Evolutionary conservation across 2,797 vertebrate genomes (phyloP).

Genomic region (Myripristis jacobus): DNA sequence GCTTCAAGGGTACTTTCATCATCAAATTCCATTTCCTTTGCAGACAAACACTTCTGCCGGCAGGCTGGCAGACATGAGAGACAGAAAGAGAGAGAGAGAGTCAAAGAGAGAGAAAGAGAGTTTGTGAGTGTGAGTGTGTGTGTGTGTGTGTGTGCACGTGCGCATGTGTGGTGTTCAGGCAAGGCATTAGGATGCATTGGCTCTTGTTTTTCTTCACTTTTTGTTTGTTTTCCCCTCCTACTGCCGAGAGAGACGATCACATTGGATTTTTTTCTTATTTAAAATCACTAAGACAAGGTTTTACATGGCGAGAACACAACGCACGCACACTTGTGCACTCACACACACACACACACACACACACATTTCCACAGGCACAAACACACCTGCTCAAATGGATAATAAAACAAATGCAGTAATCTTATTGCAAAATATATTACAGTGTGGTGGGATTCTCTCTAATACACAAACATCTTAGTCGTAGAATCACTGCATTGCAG

Average conservation of each 20-base stretch:
- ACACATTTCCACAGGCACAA: neutral
- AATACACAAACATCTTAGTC: conserved; percentile 30
- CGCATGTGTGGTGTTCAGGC: conserved; percentile 40
- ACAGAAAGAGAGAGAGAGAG: conserved; percentile 64
- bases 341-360: conserved; percentile 14
- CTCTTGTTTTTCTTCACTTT: conserved; percentile 65
- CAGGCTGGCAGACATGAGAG: conserved; percentile 70
- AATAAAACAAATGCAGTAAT: neutral
- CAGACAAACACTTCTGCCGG: conserved; percentile 77
- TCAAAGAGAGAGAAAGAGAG: too few species aligned
- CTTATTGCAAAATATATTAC: conserved; percentile 45
- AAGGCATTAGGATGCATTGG: conserved; percentile 58
- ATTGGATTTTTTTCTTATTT: conserved; percentile 57
- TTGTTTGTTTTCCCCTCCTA: conserved; percentile 67
- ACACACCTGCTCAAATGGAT: conserved; percentile 4
- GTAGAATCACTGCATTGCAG: conserved; percentile 48
- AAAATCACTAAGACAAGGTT: conserved; percentile 52
- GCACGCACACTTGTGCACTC: neutral
- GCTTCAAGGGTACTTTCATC: conserved; percentile 82
- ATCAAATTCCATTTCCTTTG: conserved; percentile 82
- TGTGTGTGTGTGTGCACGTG: conserved; percentile 11
- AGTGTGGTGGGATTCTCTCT: conserved; percentile 19
- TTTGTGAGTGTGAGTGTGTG: conserved; percentile 24
- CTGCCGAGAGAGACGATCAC: conserved; percentile 48
- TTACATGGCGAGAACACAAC: conserved; percentile 33